Percentiles rank a stretch among this genome's conserved stretches.
Conservation (phyloP, 2,888 invertebrate genomes). For the Germaria angustata region DNA sequence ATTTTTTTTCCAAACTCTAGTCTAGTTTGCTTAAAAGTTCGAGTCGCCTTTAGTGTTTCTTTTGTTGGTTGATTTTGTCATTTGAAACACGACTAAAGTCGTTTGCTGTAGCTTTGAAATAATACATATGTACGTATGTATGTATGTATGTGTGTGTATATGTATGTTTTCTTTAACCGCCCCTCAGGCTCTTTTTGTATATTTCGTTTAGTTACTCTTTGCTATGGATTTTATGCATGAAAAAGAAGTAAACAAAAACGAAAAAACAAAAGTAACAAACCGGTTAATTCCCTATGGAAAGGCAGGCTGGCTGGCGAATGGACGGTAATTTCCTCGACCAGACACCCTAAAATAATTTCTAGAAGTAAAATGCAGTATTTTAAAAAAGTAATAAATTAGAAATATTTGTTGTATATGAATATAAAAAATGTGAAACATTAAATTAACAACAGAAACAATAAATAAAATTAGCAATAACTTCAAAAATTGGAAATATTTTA, state of each 20-base stretch:
- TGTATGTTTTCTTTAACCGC: neutral
- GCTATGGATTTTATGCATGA: conserved; percentile 35
- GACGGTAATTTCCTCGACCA: too few species aligned
- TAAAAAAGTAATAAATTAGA: too few species aligned
- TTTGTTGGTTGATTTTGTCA: neutral
- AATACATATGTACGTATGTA: neutral
- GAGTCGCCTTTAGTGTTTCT: neutral
- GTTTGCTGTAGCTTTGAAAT: conserved; percentile 27
- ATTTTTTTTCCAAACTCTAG: neutral
- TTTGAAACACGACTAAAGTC: neutral
- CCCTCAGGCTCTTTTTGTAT: neutral
- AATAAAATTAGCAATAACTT: too few species aligned
- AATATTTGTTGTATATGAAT: too few species aligned
- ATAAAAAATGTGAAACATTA: too few species aligned
- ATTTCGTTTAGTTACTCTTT: neutral
- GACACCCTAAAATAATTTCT: too few species aligned
- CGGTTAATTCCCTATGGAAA: conserved; percentile 59
- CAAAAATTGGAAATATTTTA: too few species aligned
- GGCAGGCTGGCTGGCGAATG: neutral
- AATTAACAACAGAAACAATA: too few species aligned
- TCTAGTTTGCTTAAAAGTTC: neutral
- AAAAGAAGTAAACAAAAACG: conserved; percentile 26
- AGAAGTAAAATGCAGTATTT: too few species aligned
- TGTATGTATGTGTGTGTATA: too few species aligned
- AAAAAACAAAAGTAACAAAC: conserved; percentile 21